Base-by-base conservation (phyloP, 2,888 invertebrate species). In the Cheilosia impressa region DNA sequence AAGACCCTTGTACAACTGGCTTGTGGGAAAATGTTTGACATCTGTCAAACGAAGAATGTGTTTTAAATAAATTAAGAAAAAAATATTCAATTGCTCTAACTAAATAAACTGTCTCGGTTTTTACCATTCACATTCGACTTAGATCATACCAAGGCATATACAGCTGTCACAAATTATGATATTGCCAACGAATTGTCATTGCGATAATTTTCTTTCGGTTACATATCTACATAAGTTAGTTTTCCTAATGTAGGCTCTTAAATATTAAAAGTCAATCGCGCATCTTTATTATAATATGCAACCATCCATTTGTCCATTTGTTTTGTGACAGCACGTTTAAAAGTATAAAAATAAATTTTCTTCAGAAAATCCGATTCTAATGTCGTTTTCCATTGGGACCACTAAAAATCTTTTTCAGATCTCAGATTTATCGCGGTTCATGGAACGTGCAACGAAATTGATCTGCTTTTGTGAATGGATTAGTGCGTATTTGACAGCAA, bases 341-440 rank as follows among this genome's bases (percentile, higher is more conserved):
- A 66, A 66, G 66, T 66, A 66, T 68, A 68, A 58, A 75, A 66
- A 66, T 68, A 66, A 58, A 50, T 60, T 68, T 52, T 24, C 41
- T 15, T 58, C 27, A 17, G 31, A 55, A 55, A 53, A 7, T 2
- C 31, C 6, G 2, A 31, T 34, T 62, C 62, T 71, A n/a, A n/a
- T n/a, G n/a, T n/a, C n/a, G n/a, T n/a, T n/a, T n/a, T n/a, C n/a
- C n/a, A n/a, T n/a, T n/a, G n/a, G n/a, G n/a, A n/a, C n/a, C n/a
- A n/a, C n/a, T n/a, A n/a, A n/a, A n/a, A n/a, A n/a, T n/a, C n/a
- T n/a, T n/a, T n/a, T n/a, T n/a, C n/a, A n/a, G n/a, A n/a, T n/a
- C n/a, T n/a, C n/a, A n/a, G n/a, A n/a, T n/a, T n/a, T n/a, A n/a
- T n/a, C n/a, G n/a, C n/a, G n/a, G n/a, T n/a, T n/a, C n/a, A n/a